Base-by-base conservation (phyloP, 2,888 invertebrate genomes). In the Linyphia triangularis region DNA sequence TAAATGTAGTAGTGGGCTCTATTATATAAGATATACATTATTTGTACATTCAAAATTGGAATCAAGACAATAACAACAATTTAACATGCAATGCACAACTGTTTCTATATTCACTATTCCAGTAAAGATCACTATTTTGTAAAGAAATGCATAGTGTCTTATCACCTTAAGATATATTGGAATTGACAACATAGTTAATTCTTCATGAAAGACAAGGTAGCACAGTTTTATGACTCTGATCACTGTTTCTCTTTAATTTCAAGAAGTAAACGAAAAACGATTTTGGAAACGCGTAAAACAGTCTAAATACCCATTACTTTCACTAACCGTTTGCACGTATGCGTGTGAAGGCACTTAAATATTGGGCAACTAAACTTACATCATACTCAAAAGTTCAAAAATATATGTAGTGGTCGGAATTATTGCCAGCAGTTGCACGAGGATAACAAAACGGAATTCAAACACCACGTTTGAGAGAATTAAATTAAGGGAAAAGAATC, bases 341-440 rank as follows among this genome's bases (percentile, higher is more conserved):
- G 83, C 82, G 73, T 72, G 33, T 70, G 75, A 89, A 89, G 89
- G 89, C 89, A 89, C 89, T 89, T 89, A 89, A 89, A 89, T 78
- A 57, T 89, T 84, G 84, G 89, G 89, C 89, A 89, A 89, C 89
- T 69, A 89, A 89, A 89, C 59, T 75, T 81, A 73, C 63, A 82
- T 70, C 37, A 77, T 69, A 77, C 77, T 83, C 61, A 88, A 70
- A 65, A 70, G 37, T 83, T 70, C 16, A 82, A 82, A 88, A 83
- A 70, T 83, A 83, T 61, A 77, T 70, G 75, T 83, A 70, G 63
- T 88, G 82, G 88, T 88, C 82, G 81, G 88, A 77, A 65, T 88
- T 75, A 88, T 88, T 82, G 81, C 88, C 88, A 88, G 73, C 65
- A 73, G 63, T 79, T 82, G 61, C 40, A 77, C 61, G 57, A 73